These are phyloP conservation scores for Halichoeres trimaculatus DNA, from an alignment of 2,113 vertebrate genomes.

Conservation along the genomic window DNA sequence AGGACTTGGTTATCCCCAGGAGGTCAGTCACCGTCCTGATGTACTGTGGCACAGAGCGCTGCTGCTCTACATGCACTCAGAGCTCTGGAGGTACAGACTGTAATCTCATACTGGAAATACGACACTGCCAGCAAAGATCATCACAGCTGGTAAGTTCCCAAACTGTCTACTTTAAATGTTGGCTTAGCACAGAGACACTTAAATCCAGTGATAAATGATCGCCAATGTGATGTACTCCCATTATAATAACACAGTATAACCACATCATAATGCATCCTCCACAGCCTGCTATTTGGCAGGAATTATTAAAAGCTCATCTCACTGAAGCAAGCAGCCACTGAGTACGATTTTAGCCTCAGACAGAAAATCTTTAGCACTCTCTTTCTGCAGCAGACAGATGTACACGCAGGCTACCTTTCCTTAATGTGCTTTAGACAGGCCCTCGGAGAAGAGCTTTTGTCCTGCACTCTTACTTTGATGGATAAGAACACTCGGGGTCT, in stretches of 20 bases:
- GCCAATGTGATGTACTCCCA: constrained; percentile 44
- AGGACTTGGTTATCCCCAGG: constrained; percentile 35
- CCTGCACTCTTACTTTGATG: constrained; percentile 40
- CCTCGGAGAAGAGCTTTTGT: constrained; percentile 66
- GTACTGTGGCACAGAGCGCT: neutral
- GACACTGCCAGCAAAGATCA: constrained; percentile 45
- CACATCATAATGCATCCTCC: constrained; percentile 62
- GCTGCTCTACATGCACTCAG: constrained; percentile 23
- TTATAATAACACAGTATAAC: constrained; percentile 62
- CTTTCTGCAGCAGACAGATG: constrained; percentile 42
- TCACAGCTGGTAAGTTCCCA: constrained; percentile 58
- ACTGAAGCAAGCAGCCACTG: constrained; percentile 50
- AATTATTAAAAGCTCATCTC: constrained; percentile 68
- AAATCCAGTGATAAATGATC: constrained; percentile 60
- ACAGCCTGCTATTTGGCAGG: constrained; percentile 41
- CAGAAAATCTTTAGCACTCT: constrained; percentile 69
- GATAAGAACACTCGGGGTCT: constrained; percentile 42
- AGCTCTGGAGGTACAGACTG: constrained; percentile 41
- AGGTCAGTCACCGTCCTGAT: constrained; percentile 33
- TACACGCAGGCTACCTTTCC: constrained; percentile 36
- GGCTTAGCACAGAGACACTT: constrained; percentile 42
- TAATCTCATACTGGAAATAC: constrained; percentile 64
- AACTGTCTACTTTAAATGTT: constrained; percentile 51
- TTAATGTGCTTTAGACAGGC: constrained; percentile 47
- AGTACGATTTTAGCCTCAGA: constrained; percentile 41